Base-by-base conservation (phyloP, 2,888 invertebrate genomes). In the Agrotis ipsilon region DNA sequence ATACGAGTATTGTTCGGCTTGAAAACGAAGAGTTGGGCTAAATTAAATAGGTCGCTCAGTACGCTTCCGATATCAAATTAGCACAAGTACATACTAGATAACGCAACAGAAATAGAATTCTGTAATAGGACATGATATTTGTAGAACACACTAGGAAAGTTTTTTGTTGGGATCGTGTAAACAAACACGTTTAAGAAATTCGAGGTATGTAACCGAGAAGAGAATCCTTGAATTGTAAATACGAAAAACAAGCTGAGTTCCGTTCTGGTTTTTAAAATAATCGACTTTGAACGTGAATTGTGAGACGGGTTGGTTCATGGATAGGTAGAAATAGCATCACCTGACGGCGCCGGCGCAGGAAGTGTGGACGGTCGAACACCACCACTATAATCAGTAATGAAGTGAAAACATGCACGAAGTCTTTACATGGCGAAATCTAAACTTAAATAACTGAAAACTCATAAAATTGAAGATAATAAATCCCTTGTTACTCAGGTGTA, bases 281-380 rank as follows among this genome's bases (percentile, higher is more conserved):
- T 91, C 89, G 92, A 88, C 93, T 93, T 93, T 93, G 93, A 95
- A 93, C 94, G 89, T 94, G 94, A 93, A 94, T 92, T 90, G 88
- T 88, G 86, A 77, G 86, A 78, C 85, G 75, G 80, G 86, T 79
- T 87, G 90, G 93, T 94, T 94, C 92, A 94, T 88, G 93, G 92
- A 92, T 92, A 93, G 87, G 91, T 92, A 91, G 91, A 94, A 94
- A 94, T 94, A 94, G 92, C 90, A 93, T 87, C 91, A 93, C 91
- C 94, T 93, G 94, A 91, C 93, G 89, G 86, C 79, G 81, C 63
- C 80, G 82, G 83, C 90, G 88, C 94, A 93, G 94, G 95, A 94
- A 94, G 92, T 92, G 89, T 88, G 92, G 89, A 85, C 90, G 90
- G 88, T 77, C 88, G 90, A 86, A 84, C 91, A 87, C 89, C 80